Conservation (phyloP, 1,140 invertebrate species). For the Diachasmimorpha longicaudata region DNA sequence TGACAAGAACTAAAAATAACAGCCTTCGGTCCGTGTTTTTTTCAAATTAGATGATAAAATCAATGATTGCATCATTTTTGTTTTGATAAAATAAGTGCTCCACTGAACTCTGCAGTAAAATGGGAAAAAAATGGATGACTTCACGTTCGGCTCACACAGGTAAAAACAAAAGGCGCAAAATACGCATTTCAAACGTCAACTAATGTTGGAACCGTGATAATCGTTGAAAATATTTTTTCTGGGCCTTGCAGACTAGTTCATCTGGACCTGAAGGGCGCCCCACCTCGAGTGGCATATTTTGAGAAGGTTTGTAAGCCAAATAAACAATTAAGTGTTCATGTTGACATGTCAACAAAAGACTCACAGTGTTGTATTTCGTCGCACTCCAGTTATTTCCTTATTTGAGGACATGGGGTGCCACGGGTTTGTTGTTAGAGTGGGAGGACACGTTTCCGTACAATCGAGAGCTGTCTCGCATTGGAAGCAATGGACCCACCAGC, state of each 20-base stretch:
- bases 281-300: slow-evolving; percentile 72
- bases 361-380: not conserved
- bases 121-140: slow-evolving; percentile 61
- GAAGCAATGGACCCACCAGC: slow-evolving; percentile 65
- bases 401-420: slow-evolving; percentile 74
- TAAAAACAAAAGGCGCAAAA: slow-evolving; percentile 46
- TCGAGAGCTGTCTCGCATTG: slow-evolving; percentile 69
- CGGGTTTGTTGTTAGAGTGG: slow-evolving; percentile 88
- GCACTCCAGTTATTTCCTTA: slow-evolving; percentile 65
- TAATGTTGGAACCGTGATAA: slow-evolving; percentile 25
- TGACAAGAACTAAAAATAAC: not conserved
- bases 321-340: not conserved
- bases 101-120: slow-evolving; percentile 9
- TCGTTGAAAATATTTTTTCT: slow-evolving; percentile 25
- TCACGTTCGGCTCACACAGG: slow-evolving; percentile 65
- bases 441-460: slow-evolving; percentile 92
- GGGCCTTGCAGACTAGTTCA: slow-evolving; percentile 68
- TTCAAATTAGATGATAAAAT: not conserved
- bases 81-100: not conserved
- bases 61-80: not conserved
- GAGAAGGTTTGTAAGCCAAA: slow-evolving; percentile 63
- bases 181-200: slow-evolving; percentile 21
- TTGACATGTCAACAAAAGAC: not conserved
- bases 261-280: slow-evolving; percentile 79
- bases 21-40: not conserved